phyloP scores from a whole-genome alignment of 2,888 invertebrate genomes.

The Antheraea assamensis region DNA sequence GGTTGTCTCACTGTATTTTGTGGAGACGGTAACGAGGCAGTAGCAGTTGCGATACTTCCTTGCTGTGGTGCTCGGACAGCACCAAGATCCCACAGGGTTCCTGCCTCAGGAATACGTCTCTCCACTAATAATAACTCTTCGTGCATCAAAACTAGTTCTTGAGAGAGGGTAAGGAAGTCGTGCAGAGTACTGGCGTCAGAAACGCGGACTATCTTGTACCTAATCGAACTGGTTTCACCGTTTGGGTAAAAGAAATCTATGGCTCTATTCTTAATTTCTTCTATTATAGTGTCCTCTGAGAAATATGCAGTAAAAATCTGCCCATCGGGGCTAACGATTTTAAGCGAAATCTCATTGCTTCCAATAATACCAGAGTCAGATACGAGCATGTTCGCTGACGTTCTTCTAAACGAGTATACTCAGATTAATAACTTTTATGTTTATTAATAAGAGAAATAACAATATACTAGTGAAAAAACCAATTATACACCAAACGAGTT shows the following conservation, averaged over 20 bases:
- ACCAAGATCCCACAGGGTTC: conserved; percentile 70
- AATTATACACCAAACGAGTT: conserved; percentile 50
- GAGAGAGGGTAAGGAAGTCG: conserved; percentile 65
- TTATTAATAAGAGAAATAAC: conserved; percentile 48
- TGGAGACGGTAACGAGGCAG: conserved; percentile 64
- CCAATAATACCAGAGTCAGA: conserved; percentile 56
- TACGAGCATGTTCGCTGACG: conserved; percentile 48
- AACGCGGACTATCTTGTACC: conserved; percentile 70
- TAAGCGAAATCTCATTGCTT: conserved; percentile 56
- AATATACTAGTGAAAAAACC: conserved; percentile 54
- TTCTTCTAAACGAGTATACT: conserved; percentile 7
- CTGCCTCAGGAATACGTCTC: conserved; percentile 64
- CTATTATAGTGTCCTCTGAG: conserved; percentile 65
- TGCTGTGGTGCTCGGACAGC: conserved; percentile 67
- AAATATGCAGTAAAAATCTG: conserved; percentile 62
- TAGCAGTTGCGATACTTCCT: conserved; percentile 69
- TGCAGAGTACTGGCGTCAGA: conserved; percentile 64
- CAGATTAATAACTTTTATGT: conserved; percentile 34
- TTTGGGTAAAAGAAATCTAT: conserved; percentile 69
- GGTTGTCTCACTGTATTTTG: conserved; percentile 60
- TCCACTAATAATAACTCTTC: conserved; percentile 70
- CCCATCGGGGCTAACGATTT: conserved; percentile 70
- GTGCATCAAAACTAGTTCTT: conserved; percentile 64
- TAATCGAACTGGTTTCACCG: conserved; percentile 61
- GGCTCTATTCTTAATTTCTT: conserved; percentile 68